Base-by-base conservation (phyloP, 2,797 vertebrate species). In the Sebastes taczanowskii region DNA sequence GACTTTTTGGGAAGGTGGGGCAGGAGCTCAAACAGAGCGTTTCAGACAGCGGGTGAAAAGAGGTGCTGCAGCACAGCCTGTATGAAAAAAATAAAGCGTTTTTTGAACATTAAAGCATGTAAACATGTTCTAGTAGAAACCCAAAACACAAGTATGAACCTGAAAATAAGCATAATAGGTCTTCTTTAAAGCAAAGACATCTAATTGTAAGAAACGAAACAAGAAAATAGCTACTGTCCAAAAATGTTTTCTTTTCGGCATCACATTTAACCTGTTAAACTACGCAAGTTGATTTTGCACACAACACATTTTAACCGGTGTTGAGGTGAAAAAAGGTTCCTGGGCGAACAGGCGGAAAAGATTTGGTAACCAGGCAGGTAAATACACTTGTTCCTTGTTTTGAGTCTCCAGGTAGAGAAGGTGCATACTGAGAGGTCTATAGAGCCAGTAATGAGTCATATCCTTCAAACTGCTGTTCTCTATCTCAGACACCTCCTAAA, bases 361-460 rank as follows among this genome's bases (percentile, higher is more conserved):
- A 73, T 89, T 84, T 73, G 34, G 73, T 83, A 59, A 81, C 63
- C 74, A 81, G 80, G 73, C 75, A 80, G 67, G 80, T 87, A 79
- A 78, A 82, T 71, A 62, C 77, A 79, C 89, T 74, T 82, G 73
- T 76, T 81, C 71, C 78, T 84, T 88, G 65, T 86, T 84, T 80
- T 35, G 35, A 61, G 58, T 71, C 70, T 80, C 66, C 64, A 58
- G 74, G 68, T 85, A 79, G 61, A 81, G 20, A 71, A 49, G 52
- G 81, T 56, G n/a, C 60, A 82, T 6, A 90, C 62, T 80, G 66
- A 82, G 65, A 60, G 59, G 68, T 86, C 80, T 78, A 56, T 84
- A 42, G 58, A 88, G 82, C 81, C 79, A 81, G 78, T 89, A 91
- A 92, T 93, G 91, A 92, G 91, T 94, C 91, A 93, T 82, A 86